These are phyloP conservation scores for Aricia agestis DNA, from an alignment of 1,140 invertebrate genomes.

Conservation along the genomic window DNA sequence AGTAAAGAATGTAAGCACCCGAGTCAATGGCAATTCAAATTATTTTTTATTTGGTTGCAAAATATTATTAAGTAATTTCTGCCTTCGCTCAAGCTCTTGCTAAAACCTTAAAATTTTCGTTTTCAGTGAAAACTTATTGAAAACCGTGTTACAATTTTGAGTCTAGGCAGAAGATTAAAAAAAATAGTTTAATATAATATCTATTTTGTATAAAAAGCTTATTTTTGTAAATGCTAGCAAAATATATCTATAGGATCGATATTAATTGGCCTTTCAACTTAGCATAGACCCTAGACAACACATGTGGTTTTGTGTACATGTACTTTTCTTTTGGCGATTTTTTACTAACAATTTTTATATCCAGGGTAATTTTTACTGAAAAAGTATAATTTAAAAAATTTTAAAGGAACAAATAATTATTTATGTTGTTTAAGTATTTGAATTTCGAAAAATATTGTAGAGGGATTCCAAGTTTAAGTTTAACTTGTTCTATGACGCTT, in stretches of 20 bases:
- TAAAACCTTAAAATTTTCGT: too few relatives aligned
- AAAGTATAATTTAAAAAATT: neutral
- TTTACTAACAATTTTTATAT: neutral
- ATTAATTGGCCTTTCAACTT: neutral
- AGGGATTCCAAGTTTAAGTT: neutral
- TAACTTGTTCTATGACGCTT: neutral
- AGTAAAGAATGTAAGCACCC: too few relatives aligned
- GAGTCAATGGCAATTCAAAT: too few relatives aligned
- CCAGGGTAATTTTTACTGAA: neutral
- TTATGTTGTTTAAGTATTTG: too few relatives aligned
- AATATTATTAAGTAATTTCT: too few relatives aligned
- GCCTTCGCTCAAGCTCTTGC: too few relatives aligned
- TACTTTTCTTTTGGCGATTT: neutral
- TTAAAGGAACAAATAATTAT: neutral
- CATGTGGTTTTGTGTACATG: too few relatives aligned
- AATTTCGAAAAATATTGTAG: neutral
- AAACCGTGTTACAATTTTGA: too few relatives aligned
- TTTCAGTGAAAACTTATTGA: too few relatives aligned
- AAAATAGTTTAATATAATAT: neutral
- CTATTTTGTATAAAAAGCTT: neutral
- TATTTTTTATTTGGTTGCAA: too few relatives aligned
- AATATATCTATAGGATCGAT: neutral
- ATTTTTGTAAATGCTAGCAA: neutral
- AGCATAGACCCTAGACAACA: neutral
- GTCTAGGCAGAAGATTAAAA: neutral